These are phyloP conservation scores for Sebastes nivosus DNA, from an alignment of 2,797 vertebrate genomes.

Conservation along the genomic window DNA sequence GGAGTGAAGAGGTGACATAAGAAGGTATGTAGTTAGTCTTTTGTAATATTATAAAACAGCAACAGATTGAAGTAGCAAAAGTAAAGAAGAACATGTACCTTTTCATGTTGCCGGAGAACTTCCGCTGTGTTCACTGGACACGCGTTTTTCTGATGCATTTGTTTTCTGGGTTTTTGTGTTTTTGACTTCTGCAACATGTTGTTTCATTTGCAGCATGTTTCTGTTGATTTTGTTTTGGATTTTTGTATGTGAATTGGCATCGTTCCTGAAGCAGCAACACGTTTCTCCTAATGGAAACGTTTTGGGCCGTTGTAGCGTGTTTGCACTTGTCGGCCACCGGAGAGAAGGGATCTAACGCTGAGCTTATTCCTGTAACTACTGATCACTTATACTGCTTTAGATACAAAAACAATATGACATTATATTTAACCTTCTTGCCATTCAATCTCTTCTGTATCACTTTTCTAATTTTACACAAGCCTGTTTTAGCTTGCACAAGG, in stretches of 20 bases:
- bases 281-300: not conserved
- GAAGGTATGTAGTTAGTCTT: not conserved
- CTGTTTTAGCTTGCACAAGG: not conserved
- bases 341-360: no score
- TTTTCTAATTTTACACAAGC: not conserved
- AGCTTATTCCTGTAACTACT: not conserved
- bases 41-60: not conserved
- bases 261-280: not conserved
- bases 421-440: not conserved
- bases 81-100: not conserved
- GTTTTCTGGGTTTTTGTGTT: no score
- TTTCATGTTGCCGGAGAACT: not conserved
- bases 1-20: not conserved
- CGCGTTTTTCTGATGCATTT: no score
- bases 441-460: not conserved
- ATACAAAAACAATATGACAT: no score
- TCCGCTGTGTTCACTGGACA: no score
- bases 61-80: not conserved
- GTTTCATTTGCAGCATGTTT: not conserved
- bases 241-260: not conserved
- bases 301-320: not conserved
- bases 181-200: no score
- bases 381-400: not conserved
- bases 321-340: not conserved
- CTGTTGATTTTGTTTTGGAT: not conserved